Percentiles rank a stretch among this genome's conserved stretches.
Conservation (phyloP, 1,140 invertebrate species). For the Drosophila mauritiana region DNA sequence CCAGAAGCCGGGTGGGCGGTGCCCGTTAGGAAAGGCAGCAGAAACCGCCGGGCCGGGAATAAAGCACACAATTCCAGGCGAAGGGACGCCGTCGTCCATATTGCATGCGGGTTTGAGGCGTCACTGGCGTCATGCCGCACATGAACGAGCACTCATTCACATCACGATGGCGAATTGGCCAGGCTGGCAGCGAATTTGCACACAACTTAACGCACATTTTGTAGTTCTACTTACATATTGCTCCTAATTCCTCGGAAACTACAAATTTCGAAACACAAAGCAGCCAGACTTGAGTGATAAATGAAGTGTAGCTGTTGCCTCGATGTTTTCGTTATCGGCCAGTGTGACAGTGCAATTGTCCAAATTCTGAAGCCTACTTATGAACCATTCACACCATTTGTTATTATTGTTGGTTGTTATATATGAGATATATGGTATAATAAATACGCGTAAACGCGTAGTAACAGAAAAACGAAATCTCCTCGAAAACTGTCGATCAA, state of each 20-base stretch:
- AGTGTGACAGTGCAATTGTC: too few species aligned
- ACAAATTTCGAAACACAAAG: neutral
- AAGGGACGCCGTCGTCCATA: constrained; percentile 12
- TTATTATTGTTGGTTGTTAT: too few species aligned
- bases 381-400: too few species aligned
- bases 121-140: neutral
- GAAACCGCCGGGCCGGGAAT: neutral
- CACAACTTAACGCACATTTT: neutral
- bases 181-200: neutral
- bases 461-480: too few species aligned
- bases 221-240: neutral
- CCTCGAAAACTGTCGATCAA: too few species aligned
- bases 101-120: neutral
- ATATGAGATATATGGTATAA: too few species aligned
- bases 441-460: too few species aligned
- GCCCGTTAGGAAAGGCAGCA: neutral
- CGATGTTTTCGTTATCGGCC: too few species aligned
- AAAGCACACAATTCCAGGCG: neutral
- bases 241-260: neutral
- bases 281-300: neutral
- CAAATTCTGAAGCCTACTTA: too few species aligned
- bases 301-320: too few species aligned
- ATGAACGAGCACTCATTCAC: neutral
- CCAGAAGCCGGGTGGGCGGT: neutral
- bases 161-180: neutral